These are phyloP conservation scores for Thryonomys swinderianus DNA, from an alignment of 2,113 vertebrate species.

Conservation along the genomic window DNA sequence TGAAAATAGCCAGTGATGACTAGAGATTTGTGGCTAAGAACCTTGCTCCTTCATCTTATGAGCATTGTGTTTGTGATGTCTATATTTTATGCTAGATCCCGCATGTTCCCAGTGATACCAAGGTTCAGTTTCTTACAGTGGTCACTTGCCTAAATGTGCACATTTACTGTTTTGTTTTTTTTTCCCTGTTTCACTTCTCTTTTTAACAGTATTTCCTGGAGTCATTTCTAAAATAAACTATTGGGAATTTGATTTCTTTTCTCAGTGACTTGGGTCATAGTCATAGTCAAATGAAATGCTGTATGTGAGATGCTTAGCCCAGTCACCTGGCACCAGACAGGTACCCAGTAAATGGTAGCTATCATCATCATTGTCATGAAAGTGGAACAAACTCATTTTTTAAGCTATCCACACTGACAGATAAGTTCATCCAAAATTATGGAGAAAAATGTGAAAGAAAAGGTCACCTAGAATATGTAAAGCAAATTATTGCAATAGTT, in stretches of 20 bases:
- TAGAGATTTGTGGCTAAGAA: background rate
- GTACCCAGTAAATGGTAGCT: background rate
- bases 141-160: background rate
- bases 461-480: background rate
- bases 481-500: background rate
- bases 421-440: background rate
- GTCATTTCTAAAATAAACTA: background rate
- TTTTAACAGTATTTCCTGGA: background rate
- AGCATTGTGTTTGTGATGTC: background rate
- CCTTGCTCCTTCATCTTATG: background rate
- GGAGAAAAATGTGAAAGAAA: constrained; percentile 54
- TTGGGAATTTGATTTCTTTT: background rate
- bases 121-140: background rate
- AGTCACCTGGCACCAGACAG: background rate
- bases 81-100: background rate
- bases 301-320: background rate
- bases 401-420: background rate
- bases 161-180: background rate
- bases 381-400: background rate
- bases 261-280: background rate
- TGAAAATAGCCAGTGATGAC: background rate
- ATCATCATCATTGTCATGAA: background rate
- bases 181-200: background rate
- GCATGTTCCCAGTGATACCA: background rate
- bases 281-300: background rate